Percentiles rank a stretch among this genome's conserved stretches.
phyloP scores from a whole-genome alignment of 2,888 invertebrate genomes.

The Harmothoe impar region DNA sequence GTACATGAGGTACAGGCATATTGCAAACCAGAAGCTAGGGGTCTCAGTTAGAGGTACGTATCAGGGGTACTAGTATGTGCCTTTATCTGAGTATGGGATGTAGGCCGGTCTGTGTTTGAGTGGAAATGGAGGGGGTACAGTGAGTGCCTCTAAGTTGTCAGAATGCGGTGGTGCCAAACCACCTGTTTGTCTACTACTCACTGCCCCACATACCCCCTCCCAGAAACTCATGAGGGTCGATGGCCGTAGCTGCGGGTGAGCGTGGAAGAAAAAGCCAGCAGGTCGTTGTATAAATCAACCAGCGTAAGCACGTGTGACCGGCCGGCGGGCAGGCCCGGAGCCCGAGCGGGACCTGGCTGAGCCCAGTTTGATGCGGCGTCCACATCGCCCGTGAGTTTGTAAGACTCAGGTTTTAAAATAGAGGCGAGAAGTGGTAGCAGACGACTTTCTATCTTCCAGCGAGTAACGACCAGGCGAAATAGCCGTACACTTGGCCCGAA shows the following conservation, averaged over 20 bases:
- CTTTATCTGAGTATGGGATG: background rate
- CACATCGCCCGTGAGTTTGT: background rate
- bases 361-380: background rate
- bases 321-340: background rate
- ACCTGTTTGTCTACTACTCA: constrained; percentile 31
- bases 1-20: too few relatives aligned
- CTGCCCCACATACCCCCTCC: background rate
- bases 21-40: background rate
- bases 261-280: background rate
- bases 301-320: background rate
- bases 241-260: background rate
- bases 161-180: constrained; percentile 4
- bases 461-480: background rate
- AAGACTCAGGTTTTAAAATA: constrained; percentile 2
- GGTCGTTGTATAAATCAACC: constrained; percentile 11
- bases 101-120: background rate
- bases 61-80: background rate
- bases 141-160: background rate
- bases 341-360: background rate
- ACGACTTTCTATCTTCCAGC: background rate
- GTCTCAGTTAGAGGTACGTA: background rate
- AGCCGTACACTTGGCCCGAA: background rate
- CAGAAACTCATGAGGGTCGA: too few relatives aligned
- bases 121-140: background rate
- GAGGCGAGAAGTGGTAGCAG: constrained; percentile 7